Conservation (phyloP, 1,140 invertebrate genomes). For the Gryon sp. region DNA sequence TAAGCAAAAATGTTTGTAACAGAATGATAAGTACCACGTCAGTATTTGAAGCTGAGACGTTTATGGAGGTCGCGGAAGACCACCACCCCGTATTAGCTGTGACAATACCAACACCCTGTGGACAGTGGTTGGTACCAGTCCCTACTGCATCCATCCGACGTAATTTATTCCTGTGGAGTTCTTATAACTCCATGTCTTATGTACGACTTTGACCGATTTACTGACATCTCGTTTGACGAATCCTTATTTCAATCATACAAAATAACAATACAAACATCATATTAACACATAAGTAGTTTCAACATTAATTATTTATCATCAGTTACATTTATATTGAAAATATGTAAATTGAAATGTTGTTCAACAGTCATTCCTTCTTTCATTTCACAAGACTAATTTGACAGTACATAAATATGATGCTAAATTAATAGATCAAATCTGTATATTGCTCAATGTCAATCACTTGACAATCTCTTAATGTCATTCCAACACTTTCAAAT, state of each 20-base stretch:
- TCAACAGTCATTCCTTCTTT: no score
- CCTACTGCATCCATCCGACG: slow-evolving; percentile 76
- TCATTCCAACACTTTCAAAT: no score
- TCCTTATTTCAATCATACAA: slow-evolving; percentile 33
- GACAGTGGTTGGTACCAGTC: slow-evolving; percentile 73
- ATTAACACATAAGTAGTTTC: slow-evolving; percentile 1
- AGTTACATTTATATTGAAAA: no score
- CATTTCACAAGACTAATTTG: no score
- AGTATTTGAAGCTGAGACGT: slow-evolving; percentile 73
- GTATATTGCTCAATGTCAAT: no score
- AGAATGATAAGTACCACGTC: slow-evolving; percentile 72
- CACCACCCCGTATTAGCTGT: slow-evolving; percentile 74
- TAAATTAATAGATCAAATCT: no score
- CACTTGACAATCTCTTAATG: no score
- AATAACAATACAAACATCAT: slow-evolving; percentile 13
- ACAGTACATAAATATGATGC: no score
- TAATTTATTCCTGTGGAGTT: slow-evolving; percentile 67
- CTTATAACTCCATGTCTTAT: slow-evolving; percentile 62
- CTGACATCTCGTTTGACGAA: slow-evolving; percentile 52
- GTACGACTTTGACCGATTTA: slow-evolving; percentile 46
- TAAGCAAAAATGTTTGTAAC: slow-evolving; percentile 5
- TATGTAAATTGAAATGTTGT: no score
- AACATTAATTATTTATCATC: no score
- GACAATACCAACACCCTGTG: slow-evolving; percentile 70
- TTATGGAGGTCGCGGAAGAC: slow-evolving; percentile 73